These are phyloP conservation scores for Melanotaenia parkinsoni DNA, from an alignment of 2,797 vertebrate species.

Conservation along the genomic window DNA sequence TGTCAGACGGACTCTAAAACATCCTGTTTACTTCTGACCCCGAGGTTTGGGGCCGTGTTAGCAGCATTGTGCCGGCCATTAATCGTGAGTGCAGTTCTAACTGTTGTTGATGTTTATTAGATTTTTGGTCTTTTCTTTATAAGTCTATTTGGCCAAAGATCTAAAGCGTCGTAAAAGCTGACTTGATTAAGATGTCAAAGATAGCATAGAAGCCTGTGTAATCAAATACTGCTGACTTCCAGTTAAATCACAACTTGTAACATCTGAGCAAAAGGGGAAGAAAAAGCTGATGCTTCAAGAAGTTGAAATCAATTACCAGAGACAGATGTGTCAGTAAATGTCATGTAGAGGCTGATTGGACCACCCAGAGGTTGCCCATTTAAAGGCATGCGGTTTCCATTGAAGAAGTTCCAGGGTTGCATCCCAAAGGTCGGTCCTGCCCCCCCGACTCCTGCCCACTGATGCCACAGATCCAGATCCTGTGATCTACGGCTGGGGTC, in stretches of 20 bases:
- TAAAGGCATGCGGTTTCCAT: conserved; percentile 75
- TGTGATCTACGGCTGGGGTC: conserved; percentile 73
- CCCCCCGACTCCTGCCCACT: conserved; percentile 29
- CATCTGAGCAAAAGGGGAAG: conserved; percentile 32
- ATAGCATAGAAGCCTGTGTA: conserved; percentile 42
- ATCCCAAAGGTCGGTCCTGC: conserved; percentile 56
- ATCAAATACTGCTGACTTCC: conserved; percentile 38
- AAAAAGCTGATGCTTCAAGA: conserved; percentile 52
- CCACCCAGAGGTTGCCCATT: conserved; percentile 75
- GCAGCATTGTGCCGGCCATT: conserved; percentile 23
- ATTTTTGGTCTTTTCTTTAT: conserved; percentile 21
- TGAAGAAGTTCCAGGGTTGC: conserved; percentile 67
- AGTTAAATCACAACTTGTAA: conserved; percentile 54
- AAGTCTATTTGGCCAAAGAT: conserved; percentile 21
- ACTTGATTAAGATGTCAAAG: conserved; percentile 42
- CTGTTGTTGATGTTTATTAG: conserved; percentile 12
- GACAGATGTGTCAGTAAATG: conserved; percentile 74
- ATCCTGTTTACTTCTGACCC: conserved; percentile 68
- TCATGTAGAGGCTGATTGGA: conserved; percentile 73
- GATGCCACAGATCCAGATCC: conserved; percentile 53
- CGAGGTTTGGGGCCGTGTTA: conserved; percentile 35
- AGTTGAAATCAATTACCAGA: conserved; percentile 58
- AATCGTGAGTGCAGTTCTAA: conserved; percentile 20
- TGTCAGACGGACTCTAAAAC: conserved; percentile 56
- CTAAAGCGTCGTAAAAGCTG: conserved; percentile 18